Evolutionary conservation across 2,888 invertebrate species (phyloP).

Genomic region (Cheilosia grossa): DNA sequence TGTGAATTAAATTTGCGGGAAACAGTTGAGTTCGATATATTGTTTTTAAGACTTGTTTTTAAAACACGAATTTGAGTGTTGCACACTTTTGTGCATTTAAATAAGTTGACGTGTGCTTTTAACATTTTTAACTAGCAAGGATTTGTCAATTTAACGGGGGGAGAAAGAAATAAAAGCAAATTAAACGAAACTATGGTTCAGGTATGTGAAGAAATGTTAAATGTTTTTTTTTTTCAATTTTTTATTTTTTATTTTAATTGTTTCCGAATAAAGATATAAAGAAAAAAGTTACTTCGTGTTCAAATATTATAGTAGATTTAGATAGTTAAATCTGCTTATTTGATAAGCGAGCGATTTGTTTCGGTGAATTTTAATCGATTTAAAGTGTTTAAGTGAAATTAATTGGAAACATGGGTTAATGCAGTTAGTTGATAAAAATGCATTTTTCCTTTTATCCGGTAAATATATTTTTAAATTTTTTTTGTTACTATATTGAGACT

Average conservation of each 20-base stretch:
- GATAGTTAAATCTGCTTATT: neutral
- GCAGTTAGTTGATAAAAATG: too few species aligned
- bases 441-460: too few species aligned
- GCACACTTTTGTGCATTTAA: slow-evolving; percentile 2
- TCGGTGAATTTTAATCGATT: too few species aligned
- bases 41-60: neutral
- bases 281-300: neutral
- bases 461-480: too few species aligned
- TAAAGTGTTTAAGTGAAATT: too few species aligned
- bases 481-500: too few species aligned
- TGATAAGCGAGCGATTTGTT: too few species aligned
- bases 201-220: slow-evolving; percentile 37
- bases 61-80: neutral
- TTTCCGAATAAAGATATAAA: neutral
- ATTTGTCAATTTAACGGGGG: neutral
- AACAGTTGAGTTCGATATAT: neutral
- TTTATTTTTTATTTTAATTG: neutral
- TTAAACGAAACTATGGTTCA: slow-evolving; percentile 36
- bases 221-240: neutral
- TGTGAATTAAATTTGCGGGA: neutral
- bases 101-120: slow-evolving; percentile 12
- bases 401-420: too few species aligned
- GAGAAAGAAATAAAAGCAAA: neutral
- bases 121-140: neutral
- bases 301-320: neutral